These are phyloP conservation scores for Chiloscyllium punctatum DNA, from an alignment of 2,797 vertebrate genomes.

Conservation along the genomic window DNA sequence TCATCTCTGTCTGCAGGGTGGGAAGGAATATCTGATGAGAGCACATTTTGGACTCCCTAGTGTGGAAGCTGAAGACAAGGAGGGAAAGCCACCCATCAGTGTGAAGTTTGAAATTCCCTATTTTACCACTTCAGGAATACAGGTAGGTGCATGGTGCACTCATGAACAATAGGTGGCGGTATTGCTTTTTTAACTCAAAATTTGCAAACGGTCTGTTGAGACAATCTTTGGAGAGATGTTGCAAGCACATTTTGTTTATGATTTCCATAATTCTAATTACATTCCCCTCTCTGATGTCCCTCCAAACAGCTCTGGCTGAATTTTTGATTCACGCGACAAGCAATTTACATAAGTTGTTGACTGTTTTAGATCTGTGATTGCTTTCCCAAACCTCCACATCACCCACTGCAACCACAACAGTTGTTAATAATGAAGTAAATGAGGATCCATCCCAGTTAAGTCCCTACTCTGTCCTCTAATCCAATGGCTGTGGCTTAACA, in stretches of 20 bases:
- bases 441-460: not conserved
- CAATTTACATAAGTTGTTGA: not conserved
- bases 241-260: not conserved
- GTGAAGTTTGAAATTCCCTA: conserved; percentile 98
- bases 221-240: not conserved
- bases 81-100: conserved; percentile 94
- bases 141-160: conserved; percentile 59
- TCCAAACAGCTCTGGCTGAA: not conserved
- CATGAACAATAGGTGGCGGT: not conserved
- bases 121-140: conserved; percentile 97
- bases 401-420: not conserved
- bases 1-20: conserved; percentile 63
- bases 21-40: conserved; percentile 96
- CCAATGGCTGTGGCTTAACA: not conserved
- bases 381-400: not conserved
- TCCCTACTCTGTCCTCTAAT: not conserved
- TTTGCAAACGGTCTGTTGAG: not conserved
- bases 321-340: not conserved
- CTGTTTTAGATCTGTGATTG: not conserved
- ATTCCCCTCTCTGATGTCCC: not conserved
- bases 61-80: conserved; percentile 96
- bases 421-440: not conserved
- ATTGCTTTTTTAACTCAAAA: not conserved
- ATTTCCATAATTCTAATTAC: not conserved
- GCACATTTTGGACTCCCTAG: conserved; percentile 95